Evolutionary conservation across 2,113 vertebrate genomes (phyloP), one percentile per base, ranked within the genome.

Genomic region (Electrona antarctica): DNA sequence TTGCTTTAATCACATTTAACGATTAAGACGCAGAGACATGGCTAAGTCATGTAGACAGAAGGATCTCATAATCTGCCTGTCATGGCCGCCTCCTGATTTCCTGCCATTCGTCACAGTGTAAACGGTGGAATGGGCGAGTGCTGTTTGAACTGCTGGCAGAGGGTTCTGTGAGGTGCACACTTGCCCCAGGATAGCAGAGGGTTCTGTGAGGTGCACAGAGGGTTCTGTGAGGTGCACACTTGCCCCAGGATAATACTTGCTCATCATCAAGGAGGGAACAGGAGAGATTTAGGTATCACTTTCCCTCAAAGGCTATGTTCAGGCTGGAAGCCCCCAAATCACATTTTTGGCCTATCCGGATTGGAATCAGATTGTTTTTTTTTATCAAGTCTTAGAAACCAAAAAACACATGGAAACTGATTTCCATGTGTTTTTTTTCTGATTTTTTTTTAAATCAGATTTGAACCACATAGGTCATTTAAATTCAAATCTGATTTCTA

Each of bases 1-100:
- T 92, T 90, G 88, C 88, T 91, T 92, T 91, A 91, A 93, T 92
- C 84, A 83, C 76, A 90, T 92, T 91, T 89, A 87, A 85, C 73
- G 69, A 88, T 86, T 84, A 76, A 82, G 83, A 86, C 78, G 77
- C 72, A 83, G 74, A 86, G 85, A 88, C 67, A 29, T 79, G 79
- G 64, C 71, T 85, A 79, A 89, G 75, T 87, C 82, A 74, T 86
- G 79, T 83, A 86, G 90, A 85, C 89, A 87, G 80, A 88, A 70
- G 82, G 82, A 89, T 91, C 78, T 83, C 79, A 86, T 92, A 85
- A 91, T 91, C 88, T 88, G 68, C 71, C 77, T 81, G 87, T 90
- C 85, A 90, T 82, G 85, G 82, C 80, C 70, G 79, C 78, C 70
- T 74, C 86, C 79, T 88, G 88, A 90, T 87, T 90, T 89, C 90